Conservation (phyloP, 2,797 vertebrate species). For the Gastrophryne carolinensis region DNA sequence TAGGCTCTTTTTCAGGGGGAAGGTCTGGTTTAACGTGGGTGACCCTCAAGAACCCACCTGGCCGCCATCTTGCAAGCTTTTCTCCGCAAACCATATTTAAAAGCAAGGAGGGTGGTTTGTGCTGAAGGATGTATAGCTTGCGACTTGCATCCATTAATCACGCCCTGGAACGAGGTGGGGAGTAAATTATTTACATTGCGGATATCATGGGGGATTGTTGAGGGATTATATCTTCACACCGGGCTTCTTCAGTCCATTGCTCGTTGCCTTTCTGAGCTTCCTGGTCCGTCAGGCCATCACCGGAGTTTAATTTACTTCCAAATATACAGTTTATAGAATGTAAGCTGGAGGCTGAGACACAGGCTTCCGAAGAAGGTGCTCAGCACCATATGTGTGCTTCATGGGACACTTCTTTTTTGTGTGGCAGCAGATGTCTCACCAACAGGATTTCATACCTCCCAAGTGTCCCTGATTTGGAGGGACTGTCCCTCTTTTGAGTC, state of each 20-base stretch:
- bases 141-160: slow-evolving; percentile 65
- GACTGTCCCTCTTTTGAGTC: no score
- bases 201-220: slow-evolving; percentile 64
- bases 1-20: no score
- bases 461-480: no score
- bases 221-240: slow-evolving; percentile 62
- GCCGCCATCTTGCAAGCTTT: background rate
- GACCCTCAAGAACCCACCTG: no score
- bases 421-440: background rate
- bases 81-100: background rate
- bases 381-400: background rate
- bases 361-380: slow-evolving; percentile 29
- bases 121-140: background rate
- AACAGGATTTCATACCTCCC: no score
- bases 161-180: slow-evolving; percentile 55
- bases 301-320: background rate
- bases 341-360: background rate
- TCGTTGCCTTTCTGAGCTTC: background rate
- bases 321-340: slow-evolving; percentile 29
- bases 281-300: background rate
- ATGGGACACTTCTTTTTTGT: background rate
- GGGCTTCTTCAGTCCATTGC: slow-evolving; percentile 9
- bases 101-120: background rate
- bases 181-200: slow-evolving; percentile 73
- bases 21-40: no score